A percentile compares a stretch with the other conserved stretches of the same genome.
phyloP scores from a whole-genome alignment of 2,113 vertebrate species.

The Oxygymnocypris stewartii region DNA sequence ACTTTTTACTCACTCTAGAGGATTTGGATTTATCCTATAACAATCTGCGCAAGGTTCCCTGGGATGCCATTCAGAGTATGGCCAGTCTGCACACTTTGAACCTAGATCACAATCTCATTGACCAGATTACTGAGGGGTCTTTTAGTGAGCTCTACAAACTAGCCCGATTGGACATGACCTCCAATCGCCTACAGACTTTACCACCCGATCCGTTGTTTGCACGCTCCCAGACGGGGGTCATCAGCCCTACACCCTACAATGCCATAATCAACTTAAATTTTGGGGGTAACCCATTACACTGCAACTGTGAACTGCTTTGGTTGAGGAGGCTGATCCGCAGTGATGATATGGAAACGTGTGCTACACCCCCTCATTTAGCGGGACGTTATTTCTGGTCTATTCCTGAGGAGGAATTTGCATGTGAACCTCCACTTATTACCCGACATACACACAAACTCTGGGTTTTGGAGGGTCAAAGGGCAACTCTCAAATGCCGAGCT shows the following conservation, averaged over 20 bases:
- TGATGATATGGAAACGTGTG: slow-evolving; percentile 91
- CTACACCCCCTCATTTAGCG: slow-evolving; percentile 81
- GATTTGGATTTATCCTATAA: slow-evolving; percentile 93
- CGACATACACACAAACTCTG: slow-evolving; percentile 89
- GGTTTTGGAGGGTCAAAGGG: slow-evolving; percentile 88
- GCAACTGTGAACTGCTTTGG: slow-evolving; percentile 92
- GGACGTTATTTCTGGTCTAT: slow-evolving; percentile 91
- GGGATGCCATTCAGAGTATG: slow-evolving; percentile 89
- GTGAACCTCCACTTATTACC: slow-evolving; percentile 89
- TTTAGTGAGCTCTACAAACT: slow-evolving; percentile 88
- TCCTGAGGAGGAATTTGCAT: slow-evolving; percentile 89
- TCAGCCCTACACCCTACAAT: slow-evolving; percentile 83
- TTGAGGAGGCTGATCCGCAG: slow-evolving; percentile 80
- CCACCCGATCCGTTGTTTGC: slow-evolving; percentile 85
- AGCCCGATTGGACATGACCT: slow-evolving; percentile 89
- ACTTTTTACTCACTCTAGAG: slow-evolving; percentile 85
- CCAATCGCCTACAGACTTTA: slow-evolving; percentile 85
- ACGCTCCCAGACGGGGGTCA: slow-evolving; percentile 79
- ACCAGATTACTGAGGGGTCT: slow-evolving; percentile 82
- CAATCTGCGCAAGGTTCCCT: slow-evolving; percentile 85
- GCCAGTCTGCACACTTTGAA: slow-evolving; percentile 87
- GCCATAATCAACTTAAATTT: slow-evolving; percentile 83
- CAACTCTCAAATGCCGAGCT: slow-evolving; percentile 83
- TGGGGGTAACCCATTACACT: slow-evolving; percentile 90
- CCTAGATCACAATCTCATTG: slow-evolving; percentile 90